These are phyloP conservation scores for Polymixis lichenea DNA, from an alignment of 2,888 invertebrate species.

Conservation along the genomic window DNA sequence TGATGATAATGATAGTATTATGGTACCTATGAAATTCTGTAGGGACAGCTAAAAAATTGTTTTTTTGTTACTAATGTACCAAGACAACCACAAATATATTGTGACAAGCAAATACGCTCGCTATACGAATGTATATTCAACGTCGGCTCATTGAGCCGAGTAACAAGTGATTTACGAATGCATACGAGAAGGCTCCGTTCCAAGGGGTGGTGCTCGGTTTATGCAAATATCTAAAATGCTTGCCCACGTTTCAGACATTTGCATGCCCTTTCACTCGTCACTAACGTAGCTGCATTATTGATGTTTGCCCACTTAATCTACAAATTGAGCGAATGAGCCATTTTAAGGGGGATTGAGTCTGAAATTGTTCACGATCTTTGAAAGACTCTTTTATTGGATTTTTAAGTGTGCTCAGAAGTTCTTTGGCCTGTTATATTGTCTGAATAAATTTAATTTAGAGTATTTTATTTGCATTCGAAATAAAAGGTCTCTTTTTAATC, in stretches of 20 bases:
- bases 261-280: constrained; percentile 32
- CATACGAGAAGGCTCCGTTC: constrained; percentile 8
- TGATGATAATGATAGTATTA: too few relatives aligned
- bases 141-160: background rate
- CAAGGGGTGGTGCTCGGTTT: constrained; percentile 6
- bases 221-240: constrained; percentile 40
- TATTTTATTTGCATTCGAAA: constrained; percentile 27
- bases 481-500: constrained; percentile 8
- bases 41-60: background rate
- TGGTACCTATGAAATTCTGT: background rate
- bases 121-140: background rate
- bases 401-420: constrained; percentile 1
- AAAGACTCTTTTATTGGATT: constrained; percentile 35
- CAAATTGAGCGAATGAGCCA: constrained; percentile 12
- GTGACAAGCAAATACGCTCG: background rate
- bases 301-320: constrained; percentile 19
- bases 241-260: constrained; percentile 37
- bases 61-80: too few relatives aligned
- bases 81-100: background rate
- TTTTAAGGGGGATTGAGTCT: constrained; percentile 7
- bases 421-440: constrained; percentile 6
- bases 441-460: constrained; percentile 17
- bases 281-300: constrained; percentile 28
- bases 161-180: constrained; percentile 29
- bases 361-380: constrained; percentile 5